Evolutionary conservation across 2,888 invertebrate species (phyloP).

Genomic region (Sisyra terminalis): DNA sequence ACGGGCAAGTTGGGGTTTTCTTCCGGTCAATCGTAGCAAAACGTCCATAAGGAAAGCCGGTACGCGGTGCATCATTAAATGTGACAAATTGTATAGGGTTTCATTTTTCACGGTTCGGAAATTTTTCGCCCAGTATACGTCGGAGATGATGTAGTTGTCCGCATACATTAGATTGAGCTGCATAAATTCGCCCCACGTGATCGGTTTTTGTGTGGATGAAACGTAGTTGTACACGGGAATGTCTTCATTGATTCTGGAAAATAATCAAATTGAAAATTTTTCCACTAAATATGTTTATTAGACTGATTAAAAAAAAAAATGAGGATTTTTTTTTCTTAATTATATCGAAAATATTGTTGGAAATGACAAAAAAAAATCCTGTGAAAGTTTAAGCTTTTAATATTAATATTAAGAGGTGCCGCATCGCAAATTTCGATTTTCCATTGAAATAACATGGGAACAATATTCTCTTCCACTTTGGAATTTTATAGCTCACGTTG

Average conservation of each 20-base stretch:
- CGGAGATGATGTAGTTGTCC: slow-evolving; percentile 30
- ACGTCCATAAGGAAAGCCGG: slow-evolving; percentile 44
- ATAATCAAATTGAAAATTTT: too few species aligned
- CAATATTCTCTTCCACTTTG: too few species aligned
- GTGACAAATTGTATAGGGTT: slow-evolving; percentile 25
- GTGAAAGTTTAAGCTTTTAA: too few species aligned
- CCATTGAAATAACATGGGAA: too few species aligned
- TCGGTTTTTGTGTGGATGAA: slow-evolving; percentile 58
- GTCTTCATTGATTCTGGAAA: slow-evolving; percentile 10
- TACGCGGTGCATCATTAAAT: slow-evolving; percentile 38
- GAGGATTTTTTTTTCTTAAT: too few species aligned
- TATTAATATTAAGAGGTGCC: too few species aligned
- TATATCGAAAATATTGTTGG: too few species aligned
- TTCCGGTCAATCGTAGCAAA: slow-evolving; percentile 26
- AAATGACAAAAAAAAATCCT: too few species aligned
- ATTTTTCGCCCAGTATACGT: slow-evolving; percentile 31
- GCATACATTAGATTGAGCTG: slow-evolving; percentile 32
- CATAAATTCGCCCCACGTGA: slow-evolving; percentile 63
- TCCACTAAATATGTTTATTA: too few species aligned
- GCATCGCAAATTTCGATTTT: too few species aligned
- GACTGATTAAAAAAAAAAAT: too few species aligned
- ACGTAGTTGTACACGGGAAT: slow-evolving; percentile 69
- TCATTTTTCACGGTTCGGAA: slow-evolving; percentile 18
- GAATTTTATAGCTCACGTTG: too few species aligned
- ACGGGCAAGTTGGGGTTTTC: slow-evolving; percentile 41